These are phyloP conservation scores for Sinohyriopsis cumingii DNA, from an alignment of 2,888 invertebrate genomes.

Conservation along the genomic window DNA sequence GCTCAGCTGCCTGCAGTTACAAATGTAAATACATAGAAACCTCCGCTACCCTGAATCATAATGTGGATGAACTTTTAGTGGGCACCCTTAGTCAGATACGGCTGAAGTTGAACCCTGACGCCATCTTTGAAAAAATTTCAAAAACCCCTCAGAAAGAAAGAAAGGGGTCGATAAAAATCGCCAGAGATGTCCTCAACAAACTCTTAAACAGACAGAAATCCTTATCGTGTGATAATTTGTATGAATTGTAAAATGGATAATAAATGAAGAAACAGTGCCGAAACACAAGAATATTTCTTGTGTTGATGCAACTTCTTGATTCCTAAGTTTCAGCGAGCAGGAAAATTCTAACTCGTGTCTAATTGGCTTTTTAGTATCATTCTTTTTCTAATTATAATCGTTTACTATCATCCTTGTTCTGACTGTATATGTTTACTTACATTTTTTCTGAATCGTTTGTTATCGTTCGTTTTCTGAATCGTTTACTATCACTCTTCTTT, in stretches of 20 bases:
- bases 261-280: no score
- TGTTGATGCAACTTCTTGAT: no score
- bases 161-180: slow-evolving; percentile 28
- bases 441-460: no score
- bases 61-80: slow-evolving; percentile 94
- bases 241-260: slow-evolving; percentile 20
- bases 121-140: slow-evolving; percentile 11
- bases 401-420: no score
- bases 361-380: no score
- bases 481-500: no score
- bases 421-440: no score
- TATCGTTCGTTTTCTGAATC: no score
- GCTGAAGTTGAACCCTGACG: slow-evolving; percentile 76
- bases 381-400: no score
- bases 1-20: slow-evolving; percentile 66
- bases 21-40: slow-evolving; percentile 95
- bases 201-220: slow-evolving; percentile 37
- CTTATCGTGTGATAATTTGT: slow-evolving; percentile 35
- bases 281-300: no score
- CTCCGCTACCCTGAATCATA: slow-evolving; percentile 96
- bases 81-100: slow-evolving; percentile 93
- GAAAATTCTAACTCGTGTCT: no score
- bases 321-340: no score
- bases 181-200: slow-evolving; percentile 26
- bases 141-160: slow-evolving; percentile 17